A percentile compares a stretch with the other conserved stretches of the same genome.
Evolutionary conservation across 2,113 vertebrate species (phyloP).

Genomic region (Dermatemys mawii): DNA sequence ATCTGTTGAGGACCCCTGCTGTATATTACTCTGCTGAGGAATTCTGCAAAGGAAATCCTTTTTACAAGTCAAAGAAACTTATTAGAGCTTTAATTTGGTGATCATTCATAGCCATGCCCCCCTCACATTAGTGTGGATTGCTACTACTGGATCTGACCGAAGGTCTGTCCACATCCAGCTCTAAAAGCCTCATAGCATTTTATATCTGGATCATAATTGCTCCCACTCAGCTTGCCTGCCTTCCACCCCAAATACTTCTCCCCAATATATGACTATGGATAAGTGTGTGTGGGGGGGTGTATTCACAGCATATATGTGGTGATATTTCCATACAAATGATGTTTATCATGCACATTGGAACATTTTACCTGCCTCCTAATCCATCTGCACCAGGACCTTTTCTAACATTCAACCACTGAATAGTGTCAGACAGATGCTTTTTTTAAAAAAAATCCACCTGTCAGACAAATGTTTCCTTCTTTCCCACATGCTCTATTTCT

Average conservation of each 20-base stretch:
- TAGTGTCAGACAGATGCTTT: neutral
- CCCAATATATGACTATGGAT: neutral
- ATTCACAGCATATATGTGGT: neutral
- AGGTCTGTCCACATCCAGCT: neutral
- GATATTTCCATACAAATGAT: neutral
- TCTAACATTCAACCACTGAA: neutral
- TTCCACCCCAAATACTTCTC: neutral
- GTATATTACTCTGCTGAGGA: neutral
- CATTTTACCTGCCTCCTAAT: neutral
- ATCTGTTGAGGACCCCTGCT: neutral
- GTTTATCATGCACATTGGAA: neutral
- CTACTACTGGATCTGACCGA: neutral
- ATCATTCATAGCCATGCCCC: neutral
- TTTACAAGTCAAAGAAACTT: slow-evolving; percentile 48
- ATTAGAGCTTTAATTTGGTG: slow-evolving; percentile 21
- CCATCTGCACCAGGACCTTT: neutral
- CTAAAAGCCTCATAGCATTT: neutral
- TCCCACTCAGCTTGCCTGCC: neutral
- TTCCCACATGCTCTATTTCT: neutral
- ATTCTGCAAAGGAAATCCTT: slow-evolving; percentile 30
- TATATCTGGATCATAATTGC: neutral
- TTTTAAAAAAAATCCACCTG: neutral
- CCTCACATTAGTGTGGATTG: neutral
- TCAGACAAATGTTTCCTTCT: neutral
- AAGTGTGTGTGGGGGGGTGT: neutral